Base-by-base conservation (phyloP, 2,888 invertebrate genomes). In the Ochropleura plecta region DNA sequence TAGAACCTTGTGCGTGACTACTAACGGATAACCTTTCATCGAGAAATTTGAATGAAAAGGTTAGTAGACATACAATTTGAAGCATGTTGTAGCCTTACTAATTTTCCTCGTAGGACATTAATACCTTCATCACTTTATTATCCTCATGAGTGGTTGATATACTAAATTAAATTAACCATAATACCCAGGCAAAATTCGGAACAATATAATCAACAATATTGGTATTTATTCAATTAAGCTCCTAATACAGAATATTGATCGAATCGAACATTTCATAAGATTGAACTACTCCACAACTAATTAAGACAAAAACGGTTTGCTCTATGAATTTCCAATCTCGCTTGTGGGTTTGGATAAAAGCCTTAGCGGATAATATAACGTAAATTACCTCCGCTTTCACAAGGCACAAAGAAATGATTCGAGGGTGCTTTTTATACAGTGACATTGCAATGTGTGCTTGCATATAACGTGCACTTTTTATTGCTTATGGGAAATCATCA, bases 261-360 rank as follows among this genome's bases (percentile, higher is more conserved):
- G 60, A 63, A 55, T 63, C 12, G 73, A 81, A 83, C 78, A 81
- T 85, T 86, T 84, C 65, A 64, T 44, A 74, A 81, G 76, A 76
- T 66, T 64, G 53, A 83, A 87, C 88, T 85, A 82, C 83, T 82
- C 55, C 55, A 40, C 53, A 87, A 82, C 82, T 87, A 86, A 86
- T 87, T 87, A 83, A 84, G 81, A 83, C 88, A 78, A 79, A 82
- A 87, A 82, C 79, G 64, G 81, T 79, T 79, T 78, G 62, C 81
- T 85, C 82, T 82, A 83, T 80, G 78, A 86, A 82, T 84, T 83
- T 86, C 78, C 73, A 84, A 87, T 83, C 71, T 78, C 53, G 76
- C 83, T 79, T 79, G 86, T 78, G 71, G 78, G 78, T 76, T 82
- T 59, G 40, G 62, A 70, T 78, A 66, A 79, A 81, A 78, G 68